Evolutionary conservation across 2,888 invertebrate species (phyloP), one percentile per base, ranked within the genome.

Genomic region (Pandemis heparana): DNA sequence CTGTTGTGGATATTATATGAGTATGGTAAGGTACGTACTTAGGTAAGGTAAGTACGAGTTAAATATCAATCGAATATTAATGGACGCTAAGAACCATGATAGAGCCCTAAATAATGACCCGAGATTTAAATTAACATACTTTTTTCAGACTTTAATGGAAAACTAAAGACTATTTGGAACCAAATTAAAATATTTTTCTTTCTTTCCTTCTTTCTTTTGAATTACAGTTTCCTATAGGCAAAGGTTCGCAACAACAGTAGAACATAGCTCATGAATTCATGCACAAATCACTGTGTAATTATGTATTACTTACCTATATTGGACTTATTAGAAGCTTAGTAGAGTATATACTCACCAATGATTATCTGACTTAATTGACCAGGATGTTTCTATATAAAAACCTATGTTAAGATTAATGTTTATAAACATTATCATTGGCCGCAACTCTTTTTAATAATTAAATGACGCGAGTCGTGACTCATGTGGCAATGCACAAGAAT

Each of bases 401-500:
- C 53, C 3, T 9, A 8, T 9, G 4, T 53, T 9, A 53, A n/a
- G 51, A 53, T 18, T 53, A 53, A 53, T 53, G 2, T 53, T 53
- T 16, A 16, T 53, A n/a, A 23, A 43, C 39, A 51, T 32, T 70
- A 63, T 64, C 56, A 64, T 12, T n/a, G 46, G 53, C 59, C 46
- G 59, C 56, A 48, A 64, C 51, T 67, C 53, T 43, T 65, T 18
- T 60, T 18, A 63, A 43, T 67, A 73, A 63, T 64, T 39, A 8
- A 73, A 63, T 64, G 56, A 68, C 39, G 14, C n/a, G 7, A 39
- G 48, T 68, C 73, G 68, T 68, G 68, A 73, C 68, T 68, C 63
- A 68, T 53, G 48, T 63, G 73, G 73, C 73, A 73, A 73, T 73
- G 73, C 73, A 59, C 46, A 56, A 18, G 63, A 63, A 62, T 63